Percentiles rank a stretch among this genome's conserved stretches.
These are phyloP conservation scores for Perizoma flavofasciatum DNA, from an alignment of 2,888 invertebrate genomes.

Conservation along the genomic window DNA sequence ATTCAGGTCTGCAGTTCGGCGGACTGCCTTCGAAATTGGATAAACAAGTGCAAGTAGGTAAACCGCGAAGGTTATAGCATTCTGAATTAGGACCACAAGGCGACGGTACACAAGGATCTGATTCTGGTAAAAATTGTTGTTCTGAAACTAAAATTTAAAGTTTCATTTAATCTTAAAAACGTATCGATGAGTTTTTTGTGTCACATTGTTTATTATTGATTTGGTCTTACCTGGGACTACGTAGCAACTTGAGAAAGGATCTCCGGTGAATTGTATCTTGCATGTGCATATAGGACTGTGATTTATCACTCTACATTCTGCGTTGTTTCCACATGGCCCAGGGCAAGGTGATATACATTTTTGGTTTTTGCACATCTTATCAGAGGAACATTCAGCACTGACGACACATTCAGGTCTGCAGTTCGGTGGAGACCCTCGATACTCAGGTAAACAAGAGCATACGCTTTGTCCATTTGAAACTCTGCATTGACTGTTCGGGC, in stretches of 20 bases:
- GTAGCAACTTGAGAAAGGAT: conserved; percentile 87
- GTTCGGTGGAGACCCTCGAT: conserved; percentile 87
- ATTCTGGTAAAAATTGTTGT: conserved; percentile 54
- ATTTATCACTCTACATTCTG: conserved; percentile 88
- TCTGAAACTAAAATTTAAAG: conserved; percentile 52
- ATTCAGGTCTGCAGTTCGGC: conserved; percentile 87
- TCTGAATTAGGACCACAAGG: conserved; percentile 87
- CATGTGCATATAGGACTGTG: conserved; percentile 89
- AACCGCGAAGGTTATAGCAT: conserved; percentile 82
- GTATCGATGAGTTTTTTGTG: no score
- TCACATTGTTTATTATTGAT: no score
- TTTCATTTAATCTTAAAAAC: not conserved
- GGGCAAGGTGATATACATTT: conserved; percentile 89
- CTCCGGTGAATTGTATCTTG: conserved; percentile 82
- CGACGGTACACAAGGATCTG: conserved; percentile 87
- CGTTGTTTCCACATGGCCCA: conserved; percentile 88
- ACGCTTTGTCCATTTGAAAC: conserved; percentile 85
- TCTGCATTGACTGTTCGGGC: conserved; percentile 85
- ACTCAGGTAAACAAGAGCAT: conserved; percentile 88
- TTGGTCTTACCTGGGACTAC: conserved; percentile 66
- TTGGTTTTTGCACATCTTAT: conserved; percentile 86
- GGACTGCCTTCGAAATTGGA: conserved; percentile 86
- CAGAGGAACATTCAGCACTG: conserved; percentile 86
- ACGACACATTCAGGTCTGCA: conserved; percentile 90
- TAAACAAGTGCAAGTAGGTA: conserved; percentile 86